phyloP scores from a whole-genome alignment of 2,113 vertebrate genomes.

The Cavia porcellus region DNA sequence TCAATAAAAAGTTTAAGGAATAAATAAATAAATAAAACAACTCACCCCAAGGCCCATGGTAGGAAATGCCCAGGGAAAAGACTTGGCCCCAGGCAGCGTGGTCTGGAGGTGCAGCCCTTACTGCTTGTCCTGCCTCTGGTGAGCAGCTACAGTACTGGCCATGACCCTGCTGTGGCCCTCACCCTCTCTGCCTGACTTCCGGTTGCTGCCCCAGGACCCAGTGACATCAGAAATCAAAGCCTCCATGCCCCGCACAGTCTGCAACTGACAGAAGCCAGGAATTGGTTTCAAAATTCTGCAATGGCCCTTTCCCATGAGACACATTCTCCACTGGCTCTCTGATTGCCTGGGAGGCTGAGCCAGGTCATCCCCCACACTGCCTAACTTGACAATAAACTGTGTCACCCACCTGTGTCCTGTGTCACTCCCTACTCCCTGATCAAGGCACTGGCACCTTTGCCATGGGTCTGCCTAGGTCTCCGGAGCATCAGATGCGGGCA shows the following conservation, averaged over 20 bases:
- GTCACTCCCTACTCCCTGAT: background rate
- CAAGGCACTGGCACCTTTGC: background rate
- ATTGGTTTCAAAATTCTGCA: background rate
- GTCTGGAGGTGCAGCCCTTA: background rate
- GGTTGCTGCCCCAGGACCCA: background rate
- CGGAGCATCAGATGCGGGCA: background rate
- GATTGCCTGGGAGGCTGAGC: background rate
- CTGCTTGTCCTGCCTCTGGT: background rate
- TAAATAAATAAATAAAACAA: slow-evolving; percentile 21
- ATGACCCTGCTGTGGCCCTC: background rate
- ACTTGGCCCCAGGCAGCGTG: background rate
- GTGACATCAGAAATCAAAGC: background rate
- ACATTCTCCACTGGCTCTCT: background rate
- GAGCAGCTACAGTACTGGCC: background rate
- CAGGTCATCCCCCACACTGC: background rate
- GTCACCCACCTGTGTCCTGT: background rate
- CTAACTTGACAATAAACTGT: background rate
- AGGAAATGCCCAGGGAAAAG: background rate
- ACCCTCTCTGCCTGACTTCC: background rate
- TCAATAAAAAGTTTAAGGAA: background rate
- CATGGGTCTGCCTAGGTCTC: background rate
- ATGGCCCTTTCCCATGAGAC: background rate
- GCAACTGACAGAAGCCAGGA: background rate
- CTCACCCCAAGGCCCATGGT: background rate
- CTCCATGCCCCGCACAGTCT: background rate